These are phyloP conservation scores for Chinchilla lanigera DNA, from an alignment of 2,113 vertebrate genomes.

Conservation along the genomic window DNA sequence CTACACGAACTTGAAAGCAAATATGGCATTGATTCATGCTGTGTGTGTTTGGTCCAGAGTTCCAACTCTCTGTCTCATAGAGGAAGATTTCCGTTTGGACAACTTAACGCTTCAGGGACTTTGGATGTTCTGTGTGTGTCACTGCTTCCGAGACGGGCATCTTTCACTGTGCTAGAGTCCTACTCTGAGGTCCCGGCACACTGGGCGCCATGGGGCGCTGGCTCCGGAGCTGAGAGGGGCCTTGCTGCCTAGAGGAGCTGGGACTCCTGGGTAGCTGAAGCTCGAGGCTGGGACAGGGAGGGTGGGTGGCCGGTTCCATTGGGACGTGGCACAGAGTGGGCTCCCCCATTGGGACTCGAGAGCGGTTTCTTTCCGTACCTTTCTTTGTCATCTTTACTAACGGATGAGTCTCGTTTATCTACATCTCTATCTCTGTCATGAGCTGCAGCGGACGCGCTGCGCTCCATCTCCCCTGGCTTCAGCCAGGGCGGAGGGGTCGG, in stretches of 20 bases:
- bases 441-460: slow-evolving; percentile 94
- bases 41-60: slow-evolving; percentile 21
- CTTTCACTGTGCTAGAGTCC: not conserved
- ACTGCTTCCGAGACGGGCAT: not conserved
- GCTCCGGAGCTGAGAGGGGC: not conserved
- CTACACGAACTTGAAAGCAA: slow-evolving; percentile 68
- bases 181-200: not conserved
- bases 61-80: not conserved
- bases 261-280: not conserved
- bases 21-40: slow-evolving; percentile 70
- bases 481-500: slow-evolving; percentile 99
- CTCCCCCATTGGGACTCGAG: slow-evolving; percentile 85
- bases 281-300: slow-evolving; percentile 83
- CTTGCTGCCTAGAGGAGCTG: not conserved
- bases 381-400: slow-evolving; percentile 98
- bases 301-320: not conserved
- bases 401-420: slow-evolving; percentile 95
- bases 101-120: not conserved
- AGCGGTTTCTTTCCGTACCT: slow-evolving; percentile 91
- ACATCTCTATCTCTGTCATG: slow-evolving; percentile 96
- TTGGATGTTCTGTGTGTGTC: not conserved
- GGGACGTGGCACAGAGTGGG: slow-evolving; percentile 77
- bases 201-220: not conserved
- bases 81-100: not conserved
- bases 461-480: slow-evolving; percentile 96